phyloP scores from a whole-genome alignment of 2,888 invertebrate species.

The Catocala nupta region DNA sequence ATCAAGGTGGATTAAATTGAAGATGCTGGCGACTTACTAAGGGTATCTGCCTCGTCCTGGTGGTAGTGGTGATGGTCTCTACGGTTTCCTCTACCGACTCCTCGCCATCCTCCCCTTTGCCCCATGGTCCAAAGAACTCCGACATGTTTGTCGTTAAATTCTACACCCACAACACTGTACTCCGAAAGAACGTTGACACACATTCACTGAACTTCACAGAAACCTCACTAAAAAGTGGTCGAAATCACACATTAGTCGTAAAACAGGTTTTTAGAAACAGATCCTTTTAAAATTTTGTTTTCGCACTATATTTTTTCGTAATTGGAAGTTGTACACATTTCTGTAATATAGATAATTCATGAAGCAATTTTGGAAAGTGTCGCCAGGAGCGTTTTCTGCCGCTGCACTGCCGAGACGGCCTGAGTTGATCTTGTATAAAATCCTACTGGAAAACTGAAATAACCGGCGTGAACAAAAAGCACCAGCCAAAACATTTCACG shows the following conservation, averaged over 20 bases:
- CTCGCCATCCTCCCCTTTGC: constrained; percentile 59
- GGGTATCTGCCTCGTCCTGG: constrained; percentile 64
- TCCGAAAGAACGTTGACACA: constrained; percentile 67
- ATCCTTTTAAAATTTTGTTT: constrained; percentile 51
- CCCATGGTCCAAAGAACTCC: constrained; percentile 84
- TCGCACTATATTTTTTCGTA: constrained; percentile 59
- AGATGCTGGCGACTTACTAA: constrained; percentile 67
- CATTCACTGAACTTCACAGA: constrained; percentile 74
- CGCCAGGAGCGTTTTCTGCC: constrained; percentile 54
- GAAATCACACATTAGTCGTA: constrained; percentile 52
- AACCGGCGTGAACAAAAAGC: constrained; percentile 87
- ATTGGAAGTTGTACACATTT: constrained; percentile 59
- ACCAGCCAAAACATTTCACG: constrained; percentile 87
- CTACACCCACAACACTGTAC: constrained; percentile 73
- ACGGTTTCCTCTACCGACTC: constrained; percentile 70
- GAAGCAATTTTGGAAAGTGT: constrained; percentile 43
- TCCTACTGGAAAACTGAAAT: constrained; percentile 88
- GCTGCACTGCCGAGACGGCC: constrained; percentile 79
- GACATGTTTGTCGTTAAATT: constrained; percentile 71
- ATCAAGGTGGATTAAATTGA: constrained; percentile 60
- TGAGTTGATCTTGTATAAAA: constrained; percentile 84
- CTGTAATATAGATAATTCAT: constrained; percentile 51
- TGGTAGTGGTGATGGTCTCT: constrained; percentile 80
- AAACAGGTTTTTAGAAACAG: constrained; percentile 24
- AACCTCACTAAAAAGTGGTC: constrained; percentile 55